Percentiles rank a stretch among this genome's conserved stretches.
These are phyloP conservation scores for Agrochola lychnidis DNA, from an alignment of 2,888 invertebrate species.

Conservation along the genomic window DNA sequence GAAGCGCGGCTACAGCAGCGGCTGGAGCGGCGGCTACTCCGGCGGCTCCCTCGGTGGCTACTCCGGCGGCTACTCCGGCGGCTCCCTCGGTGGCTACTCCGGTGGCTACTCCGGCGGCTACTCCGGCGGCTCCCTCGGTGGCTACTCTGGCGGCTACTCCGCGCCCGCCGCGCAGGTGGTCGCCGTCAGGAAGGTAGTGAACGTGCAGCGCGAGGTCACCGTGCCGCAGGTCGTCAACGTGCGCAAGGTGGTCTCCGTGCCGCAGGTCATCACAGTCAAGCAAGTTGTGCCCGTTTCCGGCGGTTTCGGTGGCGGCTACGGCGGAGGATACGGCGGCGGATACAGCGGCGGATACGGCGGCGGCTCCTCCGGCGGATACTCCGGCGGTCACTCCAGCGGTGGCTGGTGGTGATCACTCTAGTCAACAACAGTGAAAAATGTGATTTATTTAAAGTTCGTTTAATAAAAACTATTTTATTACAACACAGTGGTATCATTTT, in stretches of 20 bases:
- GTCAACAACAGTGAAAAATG: conserved; percentile 17
- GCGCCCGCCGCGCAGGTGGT: conserved; percentile 70
- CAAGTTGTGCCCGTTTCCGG: conserved; percentile 70
- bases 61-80: conserved; percentile 27
- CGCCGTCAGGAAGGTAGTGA: conserved; percentile 73
- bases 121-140: conserved; percentile 2
- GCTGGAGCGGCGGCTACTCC: conserved; percentile 23
- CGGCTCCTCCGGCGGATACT: conserved; percentile 23
- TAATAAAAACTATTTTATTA: conserved; percentile 29
- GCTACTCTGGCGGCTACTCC: conserved; percentile 42
- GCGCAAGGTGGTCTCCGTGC: conserved; percentile 77
- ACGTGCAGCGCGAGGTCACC: conserved; percentile 73
- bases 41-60: neutral
- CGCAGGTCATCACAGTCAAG: conserved; percentile 78
- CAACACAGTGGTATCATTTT: neutral
- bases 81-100: conserved; percentile 18
- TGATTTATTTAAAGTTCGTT: conserved; percentile 37
- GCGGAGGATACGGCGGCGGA: neutral
- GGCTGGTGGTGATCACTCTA: conserved; percentile 65
- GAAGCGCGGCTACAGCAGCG: conserved; percentile 59
- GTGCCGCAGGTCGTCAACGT: conserved; percentile 75
- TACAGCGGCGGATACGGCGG: conserved; percentile 30
- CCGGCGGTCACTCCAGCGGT: conserved; percentile 38
- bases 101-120: conserved; percentile 29
- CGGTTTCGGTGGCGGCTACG: conserved; percentile 26